Conservation (phyloP, 2,113 vertebrate genomes). For the Hemibagrus wyckioides region DNA sequence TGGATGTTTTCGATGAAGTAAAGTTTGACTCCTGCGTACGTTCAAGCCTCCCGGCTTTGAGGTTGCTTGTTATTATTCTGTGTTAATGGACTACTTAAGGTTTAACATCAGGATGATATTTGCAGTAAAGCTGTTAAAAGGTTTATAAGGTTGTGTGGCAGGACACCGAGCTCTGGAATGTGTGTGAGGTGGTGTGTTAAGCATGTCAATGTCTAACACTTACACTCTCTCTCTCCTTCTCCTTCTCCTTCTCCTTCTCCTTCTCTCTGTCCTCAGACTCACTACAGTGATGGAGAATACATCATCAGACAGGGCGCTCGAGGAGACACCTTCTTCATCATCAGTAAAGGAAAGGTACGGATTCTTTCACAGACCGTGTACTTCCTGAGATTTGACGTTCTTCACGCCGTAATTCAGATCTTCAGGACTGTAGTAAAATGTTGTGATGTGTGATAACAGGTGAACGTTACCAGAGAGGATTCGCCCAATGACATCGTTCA, state of each 20-base stretch:
- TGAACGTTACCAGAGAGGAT: slow-evolving; percentile 87
- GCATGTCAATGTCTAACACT: neutral
- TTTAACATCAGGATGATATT: neutral
- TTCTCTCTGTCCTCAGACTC: slow-evolving; percentile 73
- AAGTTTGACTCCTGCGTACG: neutral
- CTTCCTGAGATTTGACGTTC: neutral
- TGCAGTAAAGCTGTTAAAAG: neutral
- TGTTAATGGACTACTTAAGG: neutral
- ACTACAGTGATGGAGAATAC: slow-evolving; percentile 86
- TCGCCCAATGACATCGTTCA: slow-evolving; percentile 79
- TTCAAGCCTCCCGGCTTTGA: neutral
- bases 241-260: slow-evolving; percentile 33
- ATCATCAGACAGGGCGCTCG: slow-evolving; percentile 87
- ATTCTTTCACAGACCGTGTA: neutral
- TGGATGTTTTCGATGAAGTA: no score
- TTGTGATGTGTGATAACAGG: slow-evolving; percentile 66
- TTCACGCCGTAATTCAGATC: neutral
- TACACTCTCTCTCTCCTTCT: neutral
- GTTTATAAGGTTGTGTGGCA: neutral
- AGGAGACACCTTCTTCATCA: slow-evolving; percentile 90
- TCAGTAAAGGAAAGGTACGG: slow-evolving; percentile 90
- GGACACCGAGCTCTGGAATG: no score
- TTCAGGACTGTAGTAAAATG: neutral
- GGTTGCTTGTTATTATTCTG: neutral
- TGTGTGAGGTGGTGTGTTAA: neutral